Conservation (phyloP, 2,797 vertebrate species). For the Melanotaenia maccullochi region DNA sequence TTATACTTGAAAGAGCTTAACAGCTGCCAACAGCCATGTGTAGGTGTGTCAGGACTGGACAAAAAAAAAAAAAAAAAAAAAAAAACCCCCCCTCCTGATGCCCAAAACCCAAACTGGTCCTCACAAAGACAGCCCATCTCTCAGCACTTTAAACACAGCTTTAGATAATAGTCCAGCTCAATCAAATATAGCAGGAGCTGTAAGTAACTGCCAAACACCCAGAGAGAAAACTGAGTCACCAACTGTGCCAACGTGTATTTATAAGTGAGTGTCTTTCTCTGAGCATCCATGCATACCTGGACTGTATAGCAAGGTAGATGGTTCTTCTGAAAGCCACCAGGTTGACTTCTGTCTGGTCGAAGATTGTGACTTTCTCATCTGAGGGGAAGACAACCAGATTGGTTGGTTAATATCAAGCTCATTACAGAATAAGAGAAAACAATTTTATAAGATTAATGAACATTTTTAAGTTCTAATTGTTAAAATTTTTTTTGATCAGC, state of each 20-base stretch:
- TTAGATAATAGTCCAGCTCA: slow-evolving; percentile 57
- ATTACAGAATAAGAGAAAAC: not conserved
- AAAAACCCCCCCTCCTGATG: not conserved
- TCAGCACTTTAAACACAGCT: slow-evolving; percentile 13
- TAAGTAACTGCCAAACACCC: slow-evolving; percentile 52
- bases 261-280: slow-evolving; percentile 18
- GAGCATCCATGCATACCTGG: slow-evolving; percentile 85
- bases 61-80: not conserved
- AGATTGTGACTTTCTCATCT: slow-evolving; percentile 93
- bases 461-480: not conserved
- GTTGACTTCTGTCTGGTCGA: slow-evolving; percentile 97
- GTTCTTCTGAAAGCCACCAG: slow-evolving; percentile 96
- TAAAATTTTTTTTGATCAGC: not conserved
- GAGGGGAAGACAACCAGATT: slow-evolving; percentile 22
- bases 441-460: not conserved
- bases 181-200: slow-evolving; percentile 58
- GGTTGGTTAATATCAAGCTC: not conserved
- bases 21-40: not conserved
- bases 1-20: not conserved
- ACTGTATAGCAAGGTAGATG: slow-evolving; percentile 98
- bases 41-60: not conserved
- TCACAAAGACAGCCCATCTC: not conserved
- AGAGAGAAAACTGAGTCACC: slow-evolving; percentile 44
- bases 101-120: slow-evolving; percentile 7
- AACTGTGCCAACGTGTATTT: slow-evolving; percentile 26